phyloP scores from a whole-genome alignment of 2,797 vertebrate genomes.

The Anolis apletophallus region DNA sequence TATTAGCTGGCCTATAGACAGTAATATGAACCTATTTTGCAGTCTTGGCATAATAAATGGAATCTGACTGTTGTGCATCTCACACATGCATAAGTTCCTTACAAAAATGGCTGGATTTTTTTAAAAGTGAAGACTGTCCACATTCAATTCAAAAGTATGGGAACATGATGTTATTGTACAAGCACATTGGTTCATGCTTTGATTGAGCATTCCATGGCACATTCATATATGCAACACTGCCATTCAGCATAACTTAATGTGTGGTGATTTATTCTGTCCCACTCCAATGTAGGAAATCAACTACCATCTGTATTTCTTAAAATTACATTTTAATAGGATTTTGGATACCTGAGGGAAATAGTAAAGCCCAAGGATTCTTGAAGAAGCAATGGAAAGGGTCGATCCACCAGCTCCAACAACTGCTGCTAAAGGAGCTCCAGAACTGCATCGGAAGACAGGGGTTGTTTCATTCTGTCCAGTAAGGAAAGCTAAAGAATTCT shows the following conservation, averaged over 20 bases:
- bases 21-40: neutral
- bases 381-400: constrained; percentile 86
- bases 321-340: neutral
- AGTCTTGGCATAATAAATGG: neutral
- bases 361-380: constrained; percentile 87
- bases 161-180: no score
- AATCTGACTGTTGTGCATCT: no score
- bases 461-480: constrained; percentile 88
- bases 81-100: no score
- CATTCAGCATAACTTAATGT: no score
- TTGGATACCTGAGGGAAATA: constrained; percentile 85
- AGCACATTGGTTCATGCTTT: no score
- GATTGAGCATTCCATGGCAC: no score
- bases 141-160: no score
- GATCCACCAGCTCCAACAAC: constrained; percentile 86
- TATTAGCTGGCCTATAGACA: neutral
- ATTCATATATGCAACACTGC: no score
- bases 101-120: no score
- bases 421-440: constrained; percentile 80
- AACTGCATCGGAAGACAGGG: constrained; percentile 87
- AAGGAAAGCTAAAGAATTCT: constrained; percentile 85
- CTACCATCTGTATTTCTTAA: neutral
- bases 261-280: no score
- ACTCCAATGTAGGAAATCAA: no score
- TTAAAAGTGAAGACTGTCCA: no score